Evolutionary conservation across 1,140 invertebrate genomes (phyloP).

Genomic region (Pollicipes pollicipes): DNA sequence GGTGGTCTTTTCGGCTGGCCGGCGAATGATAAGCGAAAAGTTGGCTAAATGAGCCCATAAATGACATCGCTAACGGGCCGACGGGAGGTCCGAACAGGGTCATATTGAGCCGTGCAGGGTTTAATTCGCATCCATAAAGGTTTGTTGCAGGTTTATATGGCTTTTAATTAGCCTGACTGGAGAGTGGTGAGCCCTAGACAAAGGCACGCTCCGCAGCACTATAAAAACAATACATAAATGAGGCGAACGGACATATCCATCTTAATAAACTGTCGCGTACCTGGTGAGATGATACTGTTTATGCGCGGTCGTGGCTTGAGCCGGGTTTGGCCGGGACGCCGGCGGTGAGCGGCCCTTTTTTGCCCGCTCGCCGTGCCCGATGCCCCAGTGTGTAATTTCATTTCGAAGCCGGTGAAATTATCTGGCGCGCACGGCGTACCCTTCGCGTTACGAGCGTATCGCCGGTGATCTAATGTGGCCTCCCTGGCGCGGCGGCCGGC

Average conservation of each 20-base stretch:
- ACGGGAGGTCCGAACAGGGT: not conserved
- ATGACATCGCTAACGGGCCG: not conserved
- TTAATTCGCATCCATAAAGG: not conserved
- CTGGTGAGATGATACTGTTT: not conserved
- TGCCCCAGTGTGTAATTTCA: not conserved
- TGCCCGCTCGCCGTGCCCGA: not conserved
- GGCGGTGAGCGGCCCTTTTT: not conserved
- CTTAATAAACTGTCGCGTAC: constrained; percentile 1
- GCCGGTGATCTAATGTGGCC: not conserved
- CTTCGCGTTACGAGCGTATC: not conserved
- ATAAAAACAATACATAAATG: constrained; percentile 2
- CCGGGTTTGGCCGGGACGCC: too few relatives aligned
- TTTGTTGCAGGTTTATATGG: not conserved
- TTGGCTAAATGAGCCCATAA: not conserved
- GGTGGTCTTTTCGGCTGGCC: not conserved
- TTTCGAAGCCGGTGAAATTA: not conserved
- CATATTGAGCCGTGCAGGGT: not conserved
- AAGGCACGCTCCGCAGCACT: not conserved
- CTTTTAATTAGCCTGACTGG: not conserved
- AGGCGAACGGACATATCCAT: not conserved
- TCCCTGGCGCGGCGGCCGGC: not conserved
- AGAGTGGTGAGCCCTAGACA: not conserved
- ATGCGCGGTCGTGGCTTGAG: not conserved
- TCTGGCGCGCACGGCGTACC: not conserved
- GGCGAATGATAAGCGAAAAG: not conserved